A percentile compares a stretch with the other conserved stretches of the same genome.
Conservation (phyloP, 2,113 vertebrate species). For the Syrmaticus mikado region DNA sequence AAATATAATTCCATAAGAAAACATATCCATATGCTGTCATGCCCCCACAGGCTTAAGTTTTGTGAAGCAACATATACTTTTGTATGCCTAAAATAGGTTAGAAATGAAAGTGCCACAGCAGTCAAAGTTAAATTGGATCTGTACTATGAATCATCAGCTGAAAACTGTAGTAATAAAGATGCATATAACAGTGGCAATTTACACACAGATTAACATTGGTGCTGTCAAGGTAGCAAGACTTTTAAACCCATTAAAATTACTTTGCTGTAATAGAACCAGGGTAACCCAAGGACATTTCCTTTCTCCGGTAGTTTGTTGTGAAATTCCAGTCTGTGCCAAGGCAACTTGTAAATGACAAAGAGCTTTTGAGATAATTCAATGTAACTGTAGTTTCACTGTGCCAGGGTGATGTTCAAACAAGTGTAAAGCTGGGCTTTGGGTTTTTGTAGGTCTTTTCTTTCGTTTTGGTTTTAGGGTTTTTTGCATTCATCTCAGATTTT, state of each 20-base stretch:
- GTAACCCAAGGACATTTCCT: neutral
- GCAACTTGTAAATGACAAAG: neutral
- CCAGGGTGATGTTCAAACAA: neutral
- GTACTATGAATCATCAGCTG: neutral
- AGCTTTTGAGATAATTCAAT: neutral
- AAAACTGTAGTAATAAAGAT: neutral
- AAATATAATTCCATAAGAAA: neutral
- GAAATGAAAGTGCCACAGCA: neutral
- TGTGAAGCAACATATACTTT: neutral
- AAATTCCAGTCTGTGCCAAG: neutral
- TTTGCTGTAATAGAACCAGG: neutral
- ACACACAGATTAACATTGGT: neutral
- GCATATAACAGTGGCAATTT: conserved; percentile 18
- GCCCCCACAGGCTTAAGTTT: neutral
- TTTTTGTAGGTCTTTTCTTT: neutral
- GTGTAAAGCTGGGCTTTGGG: accelerated
- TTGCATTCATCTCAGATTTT: neutral
- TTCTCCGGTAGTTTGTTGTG: neutral
- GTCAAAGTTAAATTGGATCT: conserved; percentile 11
- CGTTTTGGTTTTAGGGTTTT: neutral
- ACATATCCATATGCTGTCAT: accelerated
- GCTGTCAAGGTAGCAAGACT: neutral
- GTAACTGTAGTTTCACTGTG: neutral
- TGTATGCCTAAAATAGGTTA: neutral
- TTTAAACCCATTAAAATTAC: neutral